Evolutionary conservation across 2,113 vertebrate species (phyloP).

Genomic region (Circaetus cinerascens): DNA sequence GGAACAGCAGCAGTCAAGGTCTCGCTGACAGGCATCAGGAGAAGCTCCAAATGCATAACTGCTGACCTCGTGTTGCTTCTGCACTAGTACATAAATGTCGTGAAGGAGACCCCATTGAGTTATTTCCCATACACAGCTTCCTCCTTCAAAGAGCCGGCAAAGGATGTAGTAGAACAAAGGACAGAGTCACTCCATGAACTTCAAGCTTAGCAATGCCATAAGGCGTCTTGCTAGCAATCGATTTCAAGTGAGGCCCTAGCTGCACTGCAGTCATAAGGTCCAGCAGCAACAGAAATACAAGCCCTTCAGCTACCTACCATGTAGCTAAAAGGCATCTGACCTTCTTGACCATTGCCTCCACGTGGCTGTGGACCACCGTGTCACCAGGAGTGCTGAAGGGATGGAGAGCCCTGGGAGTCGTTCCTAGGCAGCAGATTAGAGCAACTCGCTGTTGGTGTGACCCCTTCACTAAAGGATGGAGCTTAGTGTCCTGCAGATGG

Average conservation of each 20-base stretch:
- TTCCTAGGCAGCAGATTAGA: not conserved
- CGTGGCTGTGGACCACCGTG: not conserved
- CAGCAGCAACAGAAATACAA: not conserved
- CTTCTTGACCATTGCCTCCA: not conserved
- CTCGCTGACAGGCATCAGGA: not conserved
- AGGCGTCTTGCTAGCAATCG: not conserved
- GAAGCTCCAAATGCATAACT: not conserved
- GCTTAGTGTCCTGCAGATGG: not conserved
- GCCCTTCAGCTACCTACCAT: not conserved
- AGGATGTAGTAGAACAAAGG: not conserved
- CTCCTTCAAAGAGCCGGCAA: not conserved
- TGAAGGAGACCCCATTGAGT: not conserved
- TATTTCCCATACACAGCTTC: not conserved
- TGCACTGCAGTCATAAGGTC: not conserved
- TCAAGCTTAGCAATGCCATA: not conserved
- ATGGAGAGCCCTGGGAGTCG: not conserved
- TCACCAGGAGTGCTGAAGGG: not conserved
- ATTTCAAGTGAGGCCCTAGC: not conserved
- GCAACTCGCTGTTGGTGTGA: not conserved
- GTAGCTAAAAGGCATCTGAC: not conserved
- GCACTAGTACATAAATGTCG: not conserved
- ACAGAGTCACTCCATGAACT: not conserved
- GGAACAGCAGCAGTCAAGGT: not conserved
- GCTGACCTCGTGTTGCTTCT: not conserved
- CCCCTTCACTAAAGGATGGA: not conserved